Base-by-base conservation (phyloP, 2,797 vertebrate genomes). In the Gymnoscopelus microlampas region DNA sequence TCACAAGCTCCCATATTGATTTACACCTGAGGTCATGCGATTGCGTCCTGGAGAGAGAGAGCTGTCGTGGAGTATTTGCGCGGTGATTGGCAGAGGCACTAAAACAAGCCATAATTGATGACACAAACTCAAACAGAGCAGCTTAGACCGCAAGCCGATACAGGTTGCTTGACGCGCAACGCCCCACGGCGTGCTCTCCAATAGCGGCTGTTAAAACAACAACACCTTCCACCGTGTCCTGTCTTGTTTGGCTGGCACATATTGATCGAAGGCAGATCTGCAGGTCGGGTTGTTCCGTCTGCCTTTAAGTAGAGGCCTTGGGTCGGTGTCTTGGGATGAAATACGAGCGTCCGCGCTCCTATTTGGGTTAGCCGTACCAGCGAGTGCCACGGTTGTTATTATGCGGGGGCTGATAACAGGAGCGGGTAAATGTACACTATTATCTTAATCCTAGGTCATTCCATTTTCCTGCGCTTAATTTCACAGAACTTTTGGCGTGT, bases 261-360 rank as follows among this genome's bases (percentile, higher is more conserved):
- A 71, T 60, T 81, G 74, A 81, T 72, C 82, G 55, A 77, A 74
- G 78, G 61, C 59, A 23, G 35, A 68, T 51, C 29, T 49, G 15
- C 9, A 26, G 56, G 66, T 71, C 71, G 66, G 71, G 74, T 84
- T 81, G 68, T 67, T 77, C 63, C 71, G 55, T 74, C 67, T 76
- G 50, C 0, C 7, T 53, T 53, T 74, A 83, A 82, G 80, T 74
- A 74, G 62, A 85, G 68, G 58, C 76, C 69, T 65, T 12, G 59
- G 66, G 63, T 74, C 39, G 62, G 74, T 79, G 78, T 76, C 60
- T 63, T 6, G 2, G 70, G 74, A 64, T 74, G 74, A 73, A 85
- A 86, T 66, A 74, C 39, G 76, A 84, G 75, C 49, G 12, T n/a
- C 35, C 13, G 13, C 24, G 55, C n/a, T 50, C 47, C 35, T 58